Evolutionary conservation across 2,113 vertebrate species (phyloP), one percentile per base, ranked within the genome.

Genomic region (Rhizomys pruinosus): DNA sequence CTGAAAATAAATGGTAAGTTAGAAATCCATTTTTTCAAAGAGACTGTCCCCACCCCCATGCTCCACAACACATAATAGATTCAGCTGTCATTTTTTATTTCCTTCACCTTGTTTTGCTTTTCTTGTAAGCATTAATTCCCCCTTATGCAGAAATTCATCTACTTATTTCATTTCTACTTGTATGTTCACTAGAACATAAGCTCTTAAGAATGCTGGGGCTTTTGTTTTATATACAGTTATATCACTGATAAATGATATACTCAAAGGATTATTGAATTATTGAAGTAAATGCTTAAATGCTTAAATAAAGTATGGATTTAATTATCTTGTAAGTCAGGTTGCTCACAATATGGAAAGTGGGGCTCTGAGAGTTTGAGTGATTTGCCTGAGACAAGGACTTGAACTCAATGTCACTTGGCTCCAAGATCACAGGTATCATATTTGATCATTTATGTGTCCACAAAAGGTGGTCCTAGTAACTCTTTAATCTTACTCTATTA

Each of bases 401-500:
- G 39, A 88, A 47, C 64, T 47, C 37, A 92, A 86, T 64, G 27
- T 68, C 47, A 42, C 39, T 73, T 90, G 68, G 52, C 22, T 87
- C 37, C 61, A 89, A 22, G 7, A 87, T 92, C 15, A 8, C 52
- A 69, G 19, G 72, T 42, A 39, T 84, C 59, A 17, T 66, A 64
- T 22, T 8, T 90, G 59, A 86, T 71, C 59, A 90, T 16, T 68
- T 89, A 82, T 1, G 32, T 64, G 73, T 17, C 32, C 11, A n/a
- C n/a, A 88, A 94, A 89, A 7, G 20, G 37, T 73, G n/a, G 27
- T 22, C 52, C 6, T 82, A 42, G 52, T 42, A 76, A 47, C 29
- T 86, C 76, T 84, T 92, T 88, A 82, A 93, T 84, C 32, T 88
- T 44, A 61, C n/a, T 59, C 74, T 78, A 78, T 68, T 82, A 68